Conservation (phyloP, 1,140 invertebrate genomes). For the Paraescarpia echinospica region DNA sequence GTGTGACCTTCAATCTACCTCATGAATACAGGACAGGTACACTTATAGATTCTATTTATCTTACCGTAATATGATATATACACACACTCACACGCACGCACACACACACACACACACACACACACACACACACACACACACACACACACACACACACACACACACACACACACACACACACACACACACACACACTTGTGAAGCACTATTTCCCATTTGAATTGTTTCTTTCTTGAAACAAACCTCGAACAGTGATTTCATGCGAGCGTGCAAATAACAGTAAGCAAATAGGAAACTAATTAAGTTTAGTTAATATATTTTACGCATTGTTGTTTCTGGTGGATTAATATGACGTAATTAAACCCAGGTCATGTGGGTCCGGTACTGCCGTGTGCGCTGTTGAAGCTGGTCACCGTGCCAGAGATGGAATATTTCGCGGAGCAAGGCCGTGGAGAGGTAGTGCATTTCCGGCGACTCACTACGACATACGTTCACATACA, state of each 20-base stretch:
- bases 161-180: conserved; percentile 28
- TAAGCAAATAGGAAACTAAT: no score
- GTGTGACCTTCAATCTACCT: conserved; percentile 89
- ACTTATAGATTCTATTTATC: background rate
- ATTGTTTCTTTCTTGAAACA: no score
- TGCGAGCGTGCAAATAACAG: no score
- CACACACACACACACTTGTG: conserved; percentile 25
- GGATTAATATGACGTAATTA: conserved; percentile 7
- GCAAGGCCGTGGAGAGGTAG: conserved; percentile 55
- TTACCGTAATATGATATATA: no score
- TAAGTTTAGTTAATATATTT: no score
- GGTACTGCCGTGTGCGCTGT: conserved; percentile 85
- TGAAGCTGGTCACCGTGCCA: conserved; percentile 94
- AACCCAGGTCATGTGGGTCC: conserved; percentile 80
- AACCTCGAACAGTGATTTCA: no score
- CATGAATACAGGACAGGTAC: conserved; percentile 81
- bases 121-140: conserved; percentile 23
- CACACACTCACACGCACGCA: background rate
- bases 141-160: conserved; percentile 28
- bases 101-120: conserved; percentile 21
- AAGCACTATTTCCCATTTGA: no score
- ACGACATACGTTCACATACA: background rate
- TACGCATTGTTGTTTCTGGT: background rate
- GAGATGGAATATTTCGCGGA: conserved; percentile 95
- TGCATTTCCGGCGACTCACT: background rate